phyloP scores from a whole-genome alignment of 2,888 invertebrate genomes.

The Thymelicus acteon region DNA sequence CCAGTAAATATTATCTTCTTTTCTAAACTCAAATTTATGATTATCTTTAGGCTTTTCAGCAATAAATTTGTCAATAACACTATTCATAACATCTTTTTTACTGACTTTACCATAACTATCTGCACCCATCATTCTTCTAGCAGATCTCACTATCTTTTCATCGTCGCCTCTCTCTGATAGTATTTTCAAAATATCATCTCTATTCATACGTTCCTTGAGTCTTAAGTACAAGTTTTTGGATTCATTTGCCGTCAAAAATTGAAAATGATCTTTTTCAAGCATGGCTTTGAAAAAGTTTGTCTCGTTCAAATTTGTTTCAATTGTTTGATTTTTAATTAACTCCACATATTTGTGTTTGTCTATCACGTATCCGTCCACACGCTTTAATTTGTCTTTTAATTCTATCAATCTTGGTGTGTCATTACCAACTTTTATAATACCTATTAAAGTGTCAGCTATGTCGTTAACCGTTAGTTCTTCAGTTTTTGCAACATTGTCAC shows the following conservation, averaged over 20 bases:
- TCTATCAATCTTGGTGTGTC: slow-evolving; percentile 55
- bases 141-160: slow-evolving; percentile 52
- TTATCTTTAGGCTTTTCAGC: slow-evolving; percentile 61
- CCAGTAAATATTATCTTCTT: slow-evolving; percentile 64
- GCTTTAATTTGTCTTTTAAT: slow-evolving; percentile 60
- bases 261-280: slow-evolving; percentile 61
- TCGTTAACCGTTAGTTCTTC: slow-evolving; percentile 43
- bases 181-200: slow-evolving; percentile 68
- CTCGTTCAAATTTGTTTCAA: slow-evolving; percentile 56
- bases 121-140: slow-evolving; percentile 58
- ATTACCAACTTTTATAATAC: slow-evolving; percentile 43
- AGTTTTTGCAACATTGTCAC: slow-evolving; percentile 37
- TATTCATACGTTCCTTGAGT: slow-evolving; percentile 70
- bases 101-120: slow-evolving; percentile 41
- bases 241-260: slow-evolving; percentile 51
- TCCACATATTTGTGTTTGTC: slow-evolving; percentile 56
- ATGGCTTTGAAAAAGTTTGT: slow-evolving; percentile 67
- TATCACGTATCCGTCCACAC: slow-evolving; percentile 58
- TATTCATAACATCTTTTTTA: slow-evolving; percentile 54
- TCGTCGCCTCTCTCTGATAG: slow-evolving; percentile 52
- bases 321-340: slow-evolving; percentile 57
- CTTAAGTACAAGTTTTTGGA: slow-evolving; percentile 65
- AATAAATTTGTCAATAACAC: slow-evolving; percentile 65
- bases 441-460: slow-evolving; percentile 51
- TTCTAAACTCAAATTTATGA: slow-evolving; percentile 55